Base-by-base conservation (phyloP, 2,888 invertebrate species). In the Chorisops tibialis region DNA sequence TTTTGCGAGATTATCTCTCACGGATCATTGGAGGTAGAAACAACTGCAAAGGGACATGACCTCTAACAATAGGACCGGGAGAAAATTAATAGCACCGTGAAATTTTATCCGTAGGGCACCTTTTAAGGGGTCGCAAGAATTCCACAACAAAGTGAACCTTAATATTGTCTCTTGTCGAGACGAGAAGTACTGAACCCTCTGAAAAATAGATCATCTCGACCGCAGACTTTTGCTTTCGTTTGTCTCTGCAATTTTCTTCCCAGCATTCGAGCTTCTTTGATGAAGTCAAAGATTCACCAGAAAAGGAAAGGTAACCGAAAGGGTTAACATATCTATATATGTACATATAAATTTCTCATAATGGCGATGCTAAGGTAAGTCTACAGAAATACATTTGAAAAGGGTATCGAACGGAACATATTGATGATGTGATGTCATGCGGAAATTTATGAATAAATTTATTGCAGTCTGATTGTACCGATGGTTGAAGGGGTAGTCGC, bases 1-100 rank as follows among this genome's bases (percentile, higher is more conserved):
- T 59, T 51, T 52, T 51, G 16, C 63, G 59, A n/a, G n/a, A 63
- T 63, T 63, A 63, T 63, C 59, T 63, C 63, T 63, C 59, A 60
- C 63, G 63, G 59, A 60, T 63, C 63, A 63, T 63, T 63, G 59
- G 39, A 43, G 59, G 41, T 54, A 54, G 59, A 63, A 63, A 63
- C 59, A 63, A 49, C 54, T 41, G 21, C 18, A 59, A 47, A 52
- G 43, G 35, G 56, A 43, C 56, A 56, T 30, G 43, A 45, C 22
- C 56, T 41, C 43, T 56, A 21, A 56, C 56, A 56, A 56, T 45
- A 30, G 43, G 43, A 24, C 14, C 21, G 39, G 18, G 19, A 14
- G 24, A 52, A 54, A 56, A 56, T 56, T 56, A 56, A 56, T 56
- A 56, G 56, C 56, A 56, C 56, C 56, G 56, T 56, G 56, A 56